These are phyloP conservation scores for Tinea trinotella DNA, from an alignment of 2,888 invertebrate genomes.

Conservation along the genomic window DNA sequence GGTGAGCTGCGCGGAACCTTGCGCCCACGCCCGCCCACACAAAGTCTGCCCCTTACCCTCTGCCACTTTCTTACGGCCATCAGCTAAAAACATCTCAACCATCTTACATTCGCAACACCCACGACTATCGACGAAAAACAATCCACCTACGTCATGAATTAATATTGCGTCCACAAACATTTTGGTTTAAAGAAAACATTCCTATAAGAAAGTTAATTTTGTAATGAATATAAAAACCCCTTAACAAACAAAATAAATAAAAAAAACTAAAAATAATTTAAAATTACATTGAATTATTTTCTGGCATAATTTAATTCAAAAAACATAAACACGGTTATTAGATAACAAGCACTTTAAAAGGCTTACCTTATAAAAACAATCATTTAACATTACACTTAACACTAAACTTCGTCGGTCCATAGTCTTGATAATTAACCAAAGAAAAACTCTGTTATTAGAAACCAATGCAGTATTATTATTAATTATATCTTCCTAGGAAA, in stretches of 20 bases:
- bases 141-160: neutral
- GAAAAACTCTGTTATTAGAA: neutral
- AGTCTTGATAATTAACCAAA: neutral
- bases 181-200: neutral
- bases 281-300: neutral
- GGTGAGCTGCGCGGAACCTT: conserved; percentile 44
- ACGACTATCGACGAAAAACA: neutral
- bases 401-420: neutral
- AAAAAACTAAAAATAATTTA: neutral
- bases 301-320: neutral
- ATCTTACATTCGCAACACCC: conserved; percentile 3
- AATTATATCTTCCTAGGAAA: neutral
- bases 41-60: conserved; percentile 22
- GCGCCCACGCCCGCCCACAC: conserved; percentile 44
- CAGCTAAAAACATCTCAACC: conserved; percentile 4
- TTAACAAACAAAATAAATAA: neutral
- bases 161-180: neutral
- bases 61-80: neutral
- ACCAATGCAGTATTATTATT: conserved; percentile 8
- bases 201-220: neutral
- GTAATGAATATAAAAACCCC: too few relatives aligned
- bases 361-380: neutral
- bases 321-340: too few relatives aligned
- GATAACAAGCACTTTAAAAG: neutral
- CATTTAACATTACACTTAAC: neutral